phyloP scores from a whole-genome alignment of 2,888 invertebrate genomes.

The Microplitis manilae region DNA sequence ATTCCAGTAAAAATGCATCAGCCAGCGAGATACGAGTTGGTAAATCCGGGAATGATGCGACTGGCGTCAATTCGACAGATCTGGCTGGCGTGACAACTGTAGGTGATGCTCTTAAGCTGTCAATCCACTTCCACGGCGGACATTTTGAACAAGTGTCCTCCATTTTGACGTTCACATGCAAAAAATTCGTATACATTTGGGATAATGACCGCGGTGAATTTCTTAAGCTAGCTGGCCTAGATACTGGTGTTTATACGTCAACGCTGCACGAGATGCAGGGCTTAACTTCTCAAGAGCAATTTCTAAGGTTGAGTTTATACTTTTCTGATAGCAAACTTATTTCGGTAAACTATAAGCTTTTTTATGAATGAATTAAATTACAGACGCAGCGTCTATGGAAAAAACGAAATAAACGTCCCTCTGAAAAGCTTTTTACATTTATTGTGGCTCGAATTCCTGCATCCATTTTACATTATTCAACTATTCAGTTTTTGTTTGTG shows the following conservation, averaged over 20 bases:
- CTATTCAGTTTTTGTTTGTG: conserved; percentile 91
- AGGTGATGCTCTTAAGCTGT: conserved; percentile 60
- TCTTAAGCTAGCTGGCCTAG: conserved; percentile 82
- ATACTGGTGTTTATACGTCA: conserved; percentile 78
- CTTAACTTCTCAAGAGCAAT: conserved; percentile 76
- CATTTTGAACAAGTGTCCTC: conserved; percentile 73
- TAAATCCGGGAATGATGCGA: conserved; percentile 63
- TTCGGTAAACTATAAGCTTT: background rate
- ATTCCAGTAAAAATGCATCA: conserved; percentile 56
- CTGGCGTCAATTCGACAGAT: conserved; percentile 60
- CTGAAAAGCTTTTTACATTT: conserved; percentile 82
- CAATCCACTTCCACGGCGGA: conserved; percentile 71
- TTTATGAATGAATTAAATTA: conserved; percentile 47
- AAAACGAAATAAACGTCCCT: conserved; percentile 88
- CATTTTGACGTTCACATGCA: conserved; percentile 79
- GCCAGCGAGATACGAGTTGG: conserved; percentile 59
- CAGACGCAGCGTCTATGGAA: conserved; percentile 86
- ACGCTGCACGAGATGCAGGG: conserved; percentile 78
- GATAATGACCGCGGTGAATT: conserved; percentile 80
- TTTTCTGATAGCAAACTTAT: background rate
- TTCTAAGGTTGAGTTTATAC: conserved; percentile 74
- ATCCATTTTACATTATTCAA: conserved; percentile 97
- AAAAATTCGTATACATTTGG: conserved; percentile 89
- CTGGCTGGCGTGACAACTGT: conserved; percentile 56
- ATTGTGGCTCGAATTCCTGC: conserved; percentile 86